A percentile compares a stretch with the other conserved stretches of the same genome.
Evolutionary conservation across 2,888 invertebrate species (phyloP).

Genomic region (Gymnosoma rotundatum): DNA sequence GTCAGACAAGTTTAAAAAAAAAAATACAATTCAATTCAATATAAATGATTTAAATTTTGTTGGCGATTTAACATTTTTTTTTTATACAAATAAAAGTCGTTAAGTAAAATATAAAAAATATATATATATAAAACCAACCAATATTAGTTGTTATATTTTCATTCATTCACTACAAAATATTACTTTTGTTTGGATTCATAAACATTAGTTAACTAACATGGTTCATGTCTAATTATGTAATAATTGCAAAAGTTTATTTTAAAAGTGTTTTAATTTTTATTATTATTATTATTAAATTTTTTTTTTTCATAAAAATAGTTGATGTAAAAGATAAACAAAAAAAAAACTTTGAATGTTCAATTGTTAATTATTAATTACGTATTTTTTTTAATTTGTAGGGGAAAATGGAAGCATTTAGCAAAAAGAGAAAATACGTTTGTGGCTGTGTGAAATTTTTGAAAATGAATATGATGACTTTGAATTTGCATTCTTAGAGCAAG

Average conservation of each 20-base stretch:
- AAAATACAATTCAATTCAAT: no score
- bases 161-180: constrained; percentile 11
- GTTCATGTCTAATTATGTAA: constrained; percentile 41
- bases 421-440: background rate
- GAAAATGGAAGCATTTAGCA: background rate
- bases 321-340: no score
- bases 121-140: background rate
- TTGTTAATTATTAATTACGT: no score
- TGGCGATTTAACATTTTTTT: no score
- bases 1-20: no score
- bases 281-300: no score
- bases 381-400: background rate
- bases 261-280: background rate
- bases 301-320: no score
- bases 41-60: no score
- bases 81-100: no score
- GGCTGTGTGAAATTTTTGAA: background rate
- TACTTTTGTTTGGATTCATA: constrained; percentile 64
- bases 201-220: constrained; percentile 35
- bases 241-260: constrained; percentile 46
- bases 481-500: background rate
- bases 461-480: background rate
- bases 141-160: constrained; percentile 35
- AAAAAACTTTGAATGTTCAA: no score
- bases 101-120: background rate